Evolutionary conservation across 1,140 invertebrate species (phyloP), one percentile per base, ranked within the genome.

Genomic region (Melitaea cinxia): DNA sequence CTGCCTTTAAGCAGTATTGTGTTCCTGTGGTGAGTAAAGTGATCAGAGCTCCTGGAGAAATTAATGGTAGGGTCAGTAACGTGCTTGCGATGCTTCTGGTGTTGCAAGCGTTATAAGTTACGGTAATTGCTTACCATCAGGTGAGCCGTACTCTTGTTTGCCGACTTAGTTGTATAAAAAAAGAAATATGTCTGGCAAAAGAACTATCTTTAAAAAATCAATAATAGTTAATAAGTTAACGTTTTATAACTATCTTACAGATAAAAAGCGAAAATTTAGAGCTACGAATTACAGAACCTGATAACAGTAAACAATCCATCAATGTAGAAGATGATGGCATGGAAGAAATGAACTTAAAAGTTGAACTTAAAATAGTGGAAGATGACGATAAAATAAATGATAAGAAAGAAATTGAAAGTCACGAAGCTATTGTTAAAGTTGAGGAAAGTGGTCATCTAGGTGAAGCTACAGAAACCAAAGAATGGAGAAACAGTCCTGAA

Each of bases 291-390:
- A 78, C 60, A 55, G 83, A 84, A 77, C 50, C 35, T 14, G 70
- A 78, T 7, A 73, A 75, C 19, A 73, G 68, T 30, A 78, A 42
- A 42, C 19, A 73, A 45, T 64, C 68, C n/a, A 70, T 66, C 39
- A 49, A 47, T 28, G 49, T 52, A 23, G 84, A 90, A 35, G 76
- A 87, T 49, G 89, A 90, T n/a, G n/a, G n/a, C 47, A 70, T 82
- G 49, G 83, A 89, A 55, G 83, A 91, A 65, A 65, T 83, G 21
- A 89, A 87, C 65, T 69, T 88, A 15, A 88, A 88, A 59, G 75
- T 88, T 42, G 91, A 92, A 77, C 78, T 92, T 15, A 91, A 91
- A 81, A 92, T 92, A 58, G 78, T 91, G 23, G 91, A 91, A 80
- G 86, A 91, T 61, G 82, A 85, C 65, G 84, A 87, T 23, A 65